Conservation (phyloP, 2,888 invertebrate species). For the Diachrysia chrysitis region DNA sequence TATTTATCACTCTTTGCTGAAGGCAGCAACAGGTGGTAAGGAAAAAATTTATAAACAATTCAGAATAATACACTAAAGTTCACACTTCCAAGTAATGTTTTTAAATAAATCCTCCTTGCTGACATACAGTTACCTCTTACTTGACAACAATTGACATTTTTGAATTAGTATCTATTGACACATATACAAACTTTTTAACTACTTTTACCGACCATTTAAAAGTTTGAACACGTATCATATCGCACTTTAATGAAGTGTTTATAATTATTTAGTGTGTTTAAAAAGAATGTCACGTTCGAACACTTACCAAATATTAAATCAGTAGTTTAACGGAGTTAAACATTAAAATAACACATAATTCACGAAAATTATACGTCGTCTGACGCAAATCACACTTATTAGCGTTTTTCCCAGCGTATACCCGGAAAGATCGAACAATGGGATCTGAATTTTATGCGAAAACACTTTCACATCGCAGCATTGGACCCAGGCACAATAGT, state of each 20-base stretch:
- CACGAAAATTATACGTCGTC: slow-evolving; percentile 62
- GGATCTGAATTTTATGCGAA: slow-evolving; percentile 87
- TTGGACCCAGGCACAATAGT: slow-evolving; percentile 77
- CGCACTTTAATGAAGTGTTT: slow-evolving; percentile 21
- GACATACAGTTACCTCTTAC: slow-evolving; percentile 1
- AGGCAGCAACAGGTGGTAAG: background rate
- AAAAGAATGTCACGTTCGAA: slow-evolving; percentile 24
- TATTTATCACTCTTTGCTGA: background rate
- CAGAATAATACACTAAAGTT: background rate
- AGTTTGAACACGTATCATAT: slow-evolving; percentile 5
- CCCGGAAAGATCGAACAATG: slow-evolving; percentile 86
- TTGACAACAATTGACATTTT: slow-evolving; percentile 7
- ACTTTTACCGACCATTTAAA: slow-evolving; percentile 6
- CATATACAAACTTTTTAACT: slow-evolving; percentile 2
- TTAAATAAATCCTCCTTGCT: background rate
- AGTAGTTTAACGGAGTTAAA: slow-evolving; percentile 36
- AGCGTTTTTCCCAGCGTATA: slow-evolving; percentile 79
- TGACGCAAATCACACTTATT: slow-evolving; percentile 74
- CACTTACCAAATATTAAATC: slow-evolving; percentile 64
- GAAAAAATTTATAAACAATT: background rate
- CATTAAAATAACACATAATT: slow-evolving; percentile 66
- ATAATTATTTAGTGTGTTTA: slow-evolving; percentile 18
- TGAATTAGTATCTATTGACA: background rate
- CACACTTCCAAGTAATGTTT: background rate
- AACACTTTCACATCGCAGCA: slow-evolving; percentile 89